Conservation (phyloP, 2,888 invertebrate genomes). For the Andrena bucephala region DNA sequence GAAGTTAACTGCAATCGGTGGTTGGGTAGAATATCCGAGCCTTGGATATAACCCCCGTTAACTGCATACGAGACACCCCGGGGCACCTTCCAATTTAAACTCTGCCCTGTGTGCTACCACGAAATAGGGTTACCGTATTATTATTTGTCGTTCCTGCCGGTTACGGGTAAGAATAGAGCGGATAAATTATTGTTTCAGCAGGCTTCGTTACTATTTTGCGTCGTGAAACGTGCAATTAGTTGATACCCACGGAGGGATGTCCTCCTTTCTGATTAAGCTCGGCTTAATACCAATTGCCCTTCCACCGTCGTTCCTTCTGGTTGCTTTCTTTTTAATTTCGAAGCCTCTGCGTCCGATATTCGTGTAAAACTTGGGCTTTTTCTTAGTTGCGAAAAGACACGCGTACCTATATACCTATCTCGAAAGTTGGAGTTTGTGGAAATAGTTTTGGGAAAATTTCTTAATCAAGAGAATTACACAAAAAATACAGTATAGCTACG, state of each 20-base stretch:
- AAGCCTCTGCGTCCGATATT: background rate
- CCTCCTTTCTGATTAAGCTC: slow-evolving; percentile 1
- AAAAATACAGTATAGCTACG: no score
- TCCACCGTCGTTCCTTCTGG: background rate
- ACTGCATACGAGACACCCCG: slow-evolving; percentile 64
- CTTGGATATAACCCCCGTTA: slow-evolving; percentile 55
- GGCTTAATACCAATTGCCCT: background rate
- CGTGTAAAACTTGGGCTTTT: no score
- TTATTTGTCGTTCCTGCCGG: slow-evolving; percentile 50
- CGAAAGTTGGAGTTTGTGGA: no score
- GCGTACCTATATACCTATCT: no score
- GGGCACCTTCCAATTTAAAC: slow-evolving; percentile 68
- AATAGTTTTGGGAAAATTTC: no score
- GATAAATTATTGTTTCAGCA: slow-evolving; percentile 29
- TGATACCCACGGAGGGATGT: background rate
- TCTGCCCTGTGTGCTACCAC: slow-evolving; percentile 38
- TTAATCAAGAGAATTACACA: no score
- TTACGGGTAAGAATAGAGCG: slow-evolving; percentile 39
- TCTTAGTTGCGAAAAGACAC: no score
- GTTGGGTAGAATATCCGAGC: slow-evolving; percentile 54
- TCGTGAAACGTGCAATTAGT: background rate
- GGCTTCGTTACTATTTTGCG: slow-evolving; percentile 16
- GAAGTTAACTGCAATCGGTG: slow-evolving; percentile 64
- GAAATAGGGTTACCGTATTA: slow-evolving; percentile 62
- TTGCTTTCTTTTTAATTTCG: background rate